Percentiles rank a stretch among this genome's conserved stretches.
phyloP scores from a whole-genome alignment of 2,888 invertebrate genomes.

The Rhagophthalmus giganteus region DNA sequence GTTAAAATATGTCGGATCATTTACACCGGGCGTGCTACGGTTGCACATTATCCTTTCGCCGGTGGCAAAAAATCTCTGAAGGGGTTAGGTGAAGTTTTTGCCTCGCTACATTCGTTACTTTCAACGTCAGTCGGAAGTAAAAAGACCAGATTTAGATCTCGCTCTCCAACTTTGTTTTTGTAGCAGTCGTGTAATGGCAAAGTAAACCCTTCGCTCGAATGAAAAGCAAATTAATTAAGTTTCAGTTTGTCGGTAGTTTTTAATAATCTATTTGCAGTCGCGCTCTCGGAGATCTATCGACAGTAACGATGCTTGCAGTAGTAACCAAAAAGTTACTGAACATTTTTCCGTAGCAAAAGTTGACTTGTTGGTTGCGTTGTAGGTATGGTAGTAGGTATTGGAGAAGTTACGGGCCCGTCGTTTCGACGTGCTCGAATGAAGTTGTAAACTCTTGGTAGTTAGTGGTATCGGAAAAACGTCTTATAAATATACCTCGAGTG shows the following conservation, averaged over 20 bases:
- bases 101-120: slow-evolving; percentile 27
- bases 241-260: slow-evolving; percentile 31
- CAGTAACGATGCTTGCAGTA: too few relatives aligned
- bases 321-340: too few relatives aligned
- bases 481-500: slow-evolving; percentile 10
- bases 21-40: slow-evolving; percentile 44
- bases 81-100: slow-evolving; percentile 34
- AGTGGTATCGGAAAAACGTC: slow-evolving; percentile 11
- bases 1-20: slow-evolving; percentile 46
- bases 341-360: too few relatives aligned
- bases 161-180: slow-evolving; percentile 32
- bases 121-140: slow-evolving; percentile 28
- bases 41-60: slow-evolving; percentile 40
- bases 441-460: too few relatives aligned
- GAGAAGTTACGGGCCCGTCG: too few relatives aligned
- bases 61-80: slow-evolving; percentile 31
- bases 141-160: slow-evolving; percentile 34
- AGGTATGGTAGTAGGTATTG: too few relatives aligned
- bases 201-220: slow-evolving; percentile 32
- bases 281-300: slow-evolving; percentile 16
- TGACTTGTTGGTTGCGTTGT: too few relatives aligned
- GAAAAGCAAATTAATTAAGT: slow-evolving; percentile 39
- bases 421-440: too few relatives aligned
- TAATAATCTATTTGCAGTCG: slow-evolving; percentile 30
- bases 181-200: slow-evolving; percentile 33